Evolutionary conservation across 2,113 vertebrate genomes (phyloP).

Genomic region (Parotia lawesii): DNA sequence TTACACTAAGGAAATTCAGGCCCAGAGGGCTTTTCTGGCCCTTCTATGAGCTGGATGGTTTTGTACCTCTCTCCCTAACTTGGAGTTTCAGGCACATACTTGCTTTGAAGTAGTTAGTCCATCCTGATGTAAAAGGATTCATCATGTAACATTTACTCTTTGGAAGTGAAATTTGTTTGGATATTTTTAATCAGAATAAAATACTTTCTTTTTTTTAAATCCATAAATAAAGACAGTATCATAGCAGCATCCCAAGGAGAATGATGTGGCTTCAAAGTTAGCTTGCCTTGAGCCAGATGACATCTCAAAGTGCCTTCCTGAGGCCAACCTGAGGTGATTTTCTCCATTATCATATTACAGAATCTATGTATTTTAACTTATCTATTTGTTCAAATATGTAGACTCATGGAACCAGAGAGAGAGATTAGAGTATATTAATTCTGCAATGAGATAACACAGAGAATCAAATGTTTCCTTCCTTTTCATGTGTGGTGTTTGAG

Average conservation of each 20-base stretch:
- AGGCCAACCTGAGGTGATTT: neutral
- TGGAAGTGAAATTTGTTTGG: neutral
- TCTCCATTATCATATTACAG: neutral
- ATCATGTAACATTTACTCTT: neutral
- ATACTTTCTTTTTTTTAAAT: neutral
- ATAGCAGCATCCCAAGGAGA: neutral
- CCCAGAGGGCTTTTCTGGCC: neutral
- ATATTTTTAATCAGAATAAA: neutral
- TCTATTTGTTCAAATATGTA: neutral
- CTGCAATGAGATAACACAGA: neutral
- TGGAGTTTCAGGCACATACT: neutral
- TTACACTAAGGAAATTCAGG: neutral
- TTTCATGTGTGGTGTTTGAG: neutral
- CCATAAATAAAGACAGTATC: neutral
- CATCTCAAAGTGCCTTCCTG: neutral
- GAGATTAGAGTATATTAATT: neutral
- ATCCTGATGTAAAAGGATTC: neutral
- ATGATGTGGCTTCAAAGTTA: neutral
- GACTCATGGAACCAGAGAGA: neutral
- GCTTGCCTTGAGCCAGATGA: neutral
- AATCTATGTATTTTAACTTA: neutral
- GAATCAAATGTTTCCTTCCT: neutral
- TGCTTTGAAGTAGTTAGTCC: neutral
- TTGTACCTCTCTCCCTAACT: neutral
- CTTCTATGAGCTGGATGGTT: neutral